Evolutionary conservation across 2,113 vertebrate genomes (phyloP).

Genomic region (Engraulis encrasicolus): DNA sequence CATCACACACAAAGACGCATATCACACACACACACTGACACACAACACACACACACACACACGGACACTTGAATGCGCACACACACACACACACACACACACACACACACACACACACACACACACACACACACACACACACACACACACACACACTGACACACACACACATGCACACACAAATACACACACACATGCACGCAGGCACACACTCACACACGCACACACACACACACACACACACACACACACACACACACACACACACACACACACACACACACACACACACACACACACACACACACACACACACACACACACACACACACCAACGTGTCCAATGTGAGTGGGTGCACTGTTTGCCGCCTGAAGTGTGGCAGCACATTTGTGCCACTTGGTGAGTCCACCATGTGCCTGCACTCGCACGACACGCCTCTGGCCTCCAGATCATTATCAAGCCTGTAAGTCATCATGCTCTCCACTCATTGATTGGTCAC

Average conservation of each 20-base stretch:
- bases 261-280: conserved; percentile 6
- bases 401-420: background rate
- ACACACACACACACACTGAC: conserved; percentile 5
- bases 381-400: background rate
- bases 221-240: background rate
- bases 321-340: background rate
- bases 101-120: background rate
- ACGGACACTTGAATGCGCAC: background rate
- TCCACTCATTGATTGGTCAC: conserved; percentile 60
- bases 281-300: background rate
- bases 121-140: background rate
- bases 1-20: background rate
- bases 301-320: background rate
- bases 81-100: background rate
- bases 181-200: background rate
- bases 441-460: conserved; percentile 1
- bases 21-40: background rate
- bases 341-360: background rate
- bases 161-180: background rate
- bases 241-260: background rate
- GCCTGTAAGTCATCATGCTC: conserved; percentile 42
- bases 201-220: background rate
- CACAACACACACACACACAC: background rate
- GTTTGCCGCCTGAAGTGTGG: background rate
- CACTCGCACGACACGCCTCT: background rate